Percentiles rank a stretch among this genome's conserved stretches.
phyloP scores from a whole-genome alignment of 2,797 vertebrate genomes.

The Bradypus variegatus region DNA sequence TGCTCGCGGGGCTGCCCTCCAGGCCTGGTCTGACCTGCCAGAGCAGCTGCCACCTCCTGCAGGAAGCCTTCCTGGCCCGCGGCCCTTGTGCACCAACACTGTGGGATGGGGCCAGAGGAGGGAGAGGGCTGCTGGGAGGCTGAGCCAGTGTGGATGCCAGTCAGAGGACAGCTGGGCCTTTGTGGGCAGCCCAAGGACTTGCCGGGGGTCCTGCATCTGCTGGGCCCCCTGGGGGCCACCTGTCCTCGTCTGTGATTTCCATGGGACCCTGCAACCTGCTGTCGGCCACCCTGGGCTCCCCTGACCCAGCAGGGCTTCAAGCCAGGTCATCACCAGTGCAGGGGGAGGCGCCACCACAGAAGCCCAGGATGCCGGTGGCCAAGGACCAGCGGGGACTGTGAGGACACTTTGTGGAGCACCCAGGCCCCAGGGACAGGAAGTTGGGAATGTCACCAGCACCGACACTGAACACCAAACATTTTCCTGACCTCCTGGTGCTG shows the following conservation, averaged over 20 bases:
- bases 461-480: neutral
- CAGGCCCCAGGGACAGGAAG: slow-evolving; percentile 14
- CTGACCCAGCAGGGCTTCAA: neutral
- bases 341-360: neutral
- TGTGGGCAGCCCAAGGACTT: accelerated
- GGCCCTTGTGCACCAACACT: neutral
- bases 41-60: neutral
- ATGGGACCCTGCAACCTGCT: too few relatives aligned
- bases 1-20: neutral
- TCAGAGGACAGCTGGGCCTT: too few relatives aligned
- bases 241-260: neutral
- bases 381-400: neutral
- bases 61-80: neutral
- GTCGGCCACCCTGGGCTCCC: neutral
- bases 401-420: neutral
- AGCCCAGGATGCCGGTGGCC: neutral
- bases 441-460: neutral
- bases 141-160: neutral
- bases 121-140: neutral
- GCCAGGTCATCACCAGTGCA: neutral
- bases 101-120: accelerated
- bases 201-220: neutral
- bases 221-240: neutral
- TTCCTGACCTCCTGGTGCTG: neutral
- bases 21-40: neutral